Evolutionary conservation across 2,888 invertebrate species (phyloP).

Genomic region (Chesias legatella): DNA sequence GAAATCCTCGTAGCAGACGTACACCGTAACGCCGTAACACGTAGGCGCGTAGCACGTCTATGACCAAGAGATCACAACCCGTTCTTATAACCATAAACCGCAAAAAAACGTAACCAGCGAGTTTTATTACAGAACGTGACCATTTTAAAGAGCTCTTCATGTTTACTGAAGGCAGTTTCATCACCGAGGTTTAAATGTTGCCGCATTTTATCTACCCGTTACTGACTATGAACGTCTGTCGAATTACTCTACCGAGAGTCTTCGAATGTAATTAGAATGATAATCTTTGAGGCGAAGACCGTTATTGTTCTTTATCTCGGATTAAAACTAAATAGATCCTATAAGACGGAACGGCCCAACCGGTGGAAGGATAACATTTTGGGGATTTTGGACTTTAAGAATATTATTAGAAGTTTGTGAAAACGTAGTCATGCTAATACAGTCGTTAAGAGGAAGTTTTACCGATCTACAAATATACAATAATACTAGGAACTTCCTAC

Average conservation of each 20-base stretch:
- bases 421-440: too few species aligned
- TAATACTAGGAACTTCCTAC: too few species aligned
- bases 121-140: conserved; percentile 30
- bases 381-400: too few species aligned
- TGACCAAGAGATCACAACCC: conserved; percentile 25
- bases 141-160: conserved; percentile 30
- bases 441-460: too few species aligned
- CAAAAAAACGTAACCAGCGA: conserved; percentile 22
- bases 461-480: too few species aligned
- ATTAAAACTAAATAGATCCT: conserved; percentile 1
- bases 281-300: conserved; percentile 9
- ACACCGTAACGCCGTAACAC: conserved; percentile 19
- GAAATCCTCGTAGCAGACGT: conserved; percentile 4
- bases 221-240: conserved; percentile 7
- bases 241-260: conserved; percentile 22
- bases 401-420: too few species aligned
- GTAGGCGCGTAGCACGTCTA: conserved; percentile 22
- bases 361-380: neutral
- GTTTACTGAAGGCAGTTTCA: conserved; percentile 26
- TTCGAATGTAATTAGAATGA: conserved; percentile 10
- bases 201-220: conserved; percentile 20
- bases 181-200: conserved; percentile 30
- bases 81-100: conserved; percentile 26
- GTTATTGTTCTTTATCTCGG: conserved; percentile 6
- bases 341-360: neutral